A percentile compares a stretch with the other conserved stretches of the same genome.
These are phyloP conservation scores for Mesitornis unicolor DNA, from an alignment of 2,113 vertebrate genomes.

Conservation along the genomic window DNA sequence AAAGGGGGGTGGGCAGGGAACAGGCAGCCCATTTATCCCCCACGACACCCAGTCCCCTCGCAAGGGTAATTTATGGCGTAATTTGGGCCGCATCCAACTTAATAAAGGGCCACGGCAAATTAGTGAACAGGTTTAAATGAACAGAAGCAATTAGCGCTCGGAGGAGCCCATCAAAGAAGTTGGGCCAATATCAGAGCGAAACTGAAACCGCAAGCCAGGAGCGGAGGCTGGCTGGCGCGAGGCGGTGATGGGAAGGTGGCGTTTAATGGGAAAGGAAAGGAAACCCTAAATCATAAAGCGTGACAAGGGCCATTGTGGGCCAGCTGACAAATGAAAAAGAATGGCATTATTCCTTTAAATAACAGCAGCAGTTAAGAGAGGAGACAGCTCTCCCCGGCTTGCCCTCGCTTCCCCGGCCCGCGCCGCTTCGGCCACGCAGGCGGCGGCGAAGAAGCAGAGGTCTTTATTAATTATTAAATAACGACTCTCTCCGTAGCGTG, in stretches of 20 bases:
- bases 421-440: conserved; percentile 33
- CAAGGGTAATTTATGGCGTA: conserved; percentile 69
- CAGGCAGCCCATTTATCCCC: conserved; percentile 60
- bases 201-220: conserved; percentile 58
- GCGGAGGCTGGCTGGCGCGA: conserved; percentile 47
- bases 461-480: conserved; percentile 87
- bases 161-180: conserved; percentile 74
- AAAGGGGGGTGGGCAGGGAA: background rate
- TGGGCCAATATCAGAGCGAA: conserved; percentile 64
- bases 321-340: conserved; percentile 78
- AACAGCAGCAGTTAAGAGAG: conserved; percentile 69
- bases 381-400: conserved; percentile 62
- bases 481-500: conserved; percentile 64
- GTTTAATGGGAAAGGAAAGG: conserved; percentile 77
- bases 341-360: conserved; percentile 77
- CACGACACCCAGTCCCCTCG: background rate
- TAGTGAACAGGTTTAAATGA: conserved; percentile 77
- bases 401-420: conserved; percentile 44
- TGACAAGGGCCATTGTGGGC: conserved; percentile 77
- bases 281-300: conserved; percentile 74
- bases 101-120: conserved; percentile 77
- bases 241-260: conserved; percentile 58
- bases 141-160: conserved; percentile 76
- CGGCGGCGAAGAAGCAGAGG: conserved; percentile 52
- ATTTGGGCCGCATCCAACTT: conserved; percentile 76